phyloP scores from a whole-genome alignment of 2,113 vertebrate genomes.

The Corvus hawaiiensis region DNA sequence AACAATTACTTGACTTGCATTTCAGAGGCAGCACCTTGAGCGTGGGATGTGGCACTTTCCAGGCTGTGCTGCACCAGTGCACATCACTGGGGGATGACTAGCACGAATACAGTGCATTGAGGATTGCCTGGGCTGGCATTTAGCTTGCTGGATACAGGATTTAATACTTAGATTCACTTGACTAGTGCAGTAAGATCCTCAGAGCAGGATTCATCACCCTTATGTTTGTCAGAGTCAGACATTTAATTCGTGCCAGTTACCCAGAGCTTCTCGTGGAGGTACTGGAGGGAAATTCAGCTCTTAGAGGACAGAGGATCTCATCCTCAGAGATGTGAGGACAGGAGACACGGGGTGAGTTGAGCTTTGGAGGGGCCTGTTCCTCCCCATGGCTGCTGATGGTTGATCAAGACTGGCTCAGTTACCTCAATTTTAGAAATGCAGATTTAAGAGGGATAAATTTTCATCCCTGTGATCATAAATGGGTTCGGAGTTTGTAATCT shows the following conservation, averaged over 20 bases:
- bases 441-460: not conserved
- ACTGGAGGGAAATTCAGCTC: not conserved
- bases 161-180: not conserved
- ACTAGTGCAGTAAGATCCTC: not conserved
- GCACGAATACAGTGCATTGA: not conserved
- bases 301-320: not conserved
- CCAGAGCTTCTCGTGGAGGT: not conserved
- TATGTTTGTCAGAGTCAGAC: not conserved
- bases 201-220: not conserved
- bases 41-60: not conserved
- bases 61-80: not conserved
- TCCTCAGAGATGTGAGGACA: not conserved
- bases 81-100: not conserved
- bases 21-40: not conserved
- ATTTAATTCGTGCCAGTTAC: not conserved
- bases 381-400: not conserved
- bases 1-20: not conserved
- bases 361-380: not conserved
- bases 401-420: not conserved
- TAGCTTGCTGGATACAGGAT: not conserved
- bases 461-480: not conserved
- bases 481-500: not conserved
- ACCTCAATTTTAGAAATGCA: accelerated
- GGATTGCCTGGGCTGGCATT: not conserved
- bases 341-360: accelerated